Base-by-base conservation (phyloP, 2,888 invertebrate genomes). In the Brachyopa scutellaris region DNA sequence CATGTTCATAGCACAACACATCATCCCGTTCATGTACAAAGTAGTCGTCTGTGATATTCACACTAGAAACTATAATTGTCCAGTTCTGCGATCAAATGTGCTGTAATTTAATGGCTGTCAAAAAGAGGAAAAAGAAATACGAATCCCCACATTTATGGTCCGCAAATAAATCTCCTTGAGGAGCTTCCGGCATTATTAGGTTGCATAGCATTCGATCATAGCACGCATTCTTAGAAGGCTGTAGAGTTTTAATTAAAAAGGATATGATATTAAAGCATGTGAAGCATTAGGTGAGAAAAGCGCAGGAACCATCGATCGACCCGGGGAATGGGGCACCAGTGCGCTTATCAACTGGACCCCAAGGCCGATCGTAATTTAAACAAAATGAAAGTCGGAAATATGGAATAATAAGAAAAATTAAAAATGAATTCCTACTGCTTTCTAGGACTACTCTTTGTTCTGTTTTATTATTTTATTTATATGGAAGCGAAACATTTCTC, bases 21-120 rank as follows among this genome's bases (percentile, higher is more conserved):
- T 74, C 23, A 49, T 59, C 8, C 73, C 51, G 67, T 33, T 67
- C 67, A 61, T 67, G 79, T 55, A 74, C 79, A 74, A 53, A 79
- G 17, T 19, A 67, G 33, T 74, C 74, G 7, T 74, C 79, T 61
- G 5, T 59, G 9, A 2, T 26, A 31, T 40, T 23, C 19, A n/a
- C n/a, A n/a, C n/a, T n/a, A 74, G 67, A 79, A 67, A 74, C 74
- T 79, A 40, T 13, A 67, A 31, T 67, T 74, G 74, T 79, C 74
- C 79, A 79, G 2, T 67, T 47, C 26, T 74, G 42, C 79, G 53
- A 33, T 67, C 59, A 66, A 66, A 66, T 67, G 67, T 13, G 45
- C 38, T 31, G 36, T 23, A 64, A 53, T 66, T n/a, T n/a, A n/a
- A 6, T 13, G 49, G 38, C 21, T 70, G 57, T 51, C 17, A n/a